Evolutionary conservation across 2,113 vertebrate genomes (phyloP), one percentile per base, ranked within the genome.

Genomic region (Ceuthmochares aereus): DNA sequence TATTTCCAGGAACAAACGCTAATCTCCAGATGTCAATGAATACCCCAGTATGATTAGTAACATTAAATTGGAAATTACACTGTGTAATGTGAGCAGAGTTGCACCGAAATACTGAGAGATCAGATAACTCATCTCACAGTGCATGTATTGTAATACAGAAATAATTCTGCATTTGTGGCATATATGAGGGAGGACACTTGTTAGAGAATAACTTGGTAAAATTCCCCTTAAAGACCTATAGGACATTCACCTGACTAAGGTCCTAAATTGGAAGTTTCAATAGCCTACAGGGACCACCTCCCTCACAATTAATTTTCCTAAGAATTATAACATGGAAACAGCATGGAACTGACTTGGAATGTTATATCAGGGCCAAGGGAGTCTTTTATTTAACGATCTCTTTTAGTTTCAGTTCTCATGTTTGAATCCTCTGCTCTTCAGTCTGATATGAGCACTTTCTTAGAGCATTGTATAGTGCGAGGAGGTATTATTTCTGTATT

Each of bases 301-400:
- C 78, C 30, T 96, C 70, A 89, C 91, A 95, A 89, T 94, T 96
- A 96, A 97, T 87, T 93, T 84, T 79, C 34, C 58, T 62, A 96
- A 94, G 87, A 97, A 95, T 97, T 96, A 93, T 85, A 93, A 96
- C 84, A 93, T 84, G 67, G 59, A 81, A 95, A 83, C 77, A 95
- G 87, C 91, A 91, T 69, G 66, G 73, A 94, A 94, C 70, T 93
- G 66, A 91, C 87, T 95, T 82, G 49, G 51, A 91, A 93, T 96
- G 87, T 94, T 96, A 80, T 96, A 96, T 87, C 81, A 87, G 86
- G 74, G 49, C 84, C 94, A 68, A 76, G 84, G 94, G 91, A 96
- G 54, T 75, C 81, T 94, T 96, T 94, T 96, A 94, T 83, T 95
- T 95, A 96, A 95, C 87, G 91, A 80, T 87, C 43, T 74, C 89